A percentile compares a stretch with the other conserved stretches of the same genome.
These are phyloP conservation scores for Syngnathoides biaculeatus DNA, from an alignment of 2,113 vertebrate genomes.

Conservation along the genomic window DNA sequence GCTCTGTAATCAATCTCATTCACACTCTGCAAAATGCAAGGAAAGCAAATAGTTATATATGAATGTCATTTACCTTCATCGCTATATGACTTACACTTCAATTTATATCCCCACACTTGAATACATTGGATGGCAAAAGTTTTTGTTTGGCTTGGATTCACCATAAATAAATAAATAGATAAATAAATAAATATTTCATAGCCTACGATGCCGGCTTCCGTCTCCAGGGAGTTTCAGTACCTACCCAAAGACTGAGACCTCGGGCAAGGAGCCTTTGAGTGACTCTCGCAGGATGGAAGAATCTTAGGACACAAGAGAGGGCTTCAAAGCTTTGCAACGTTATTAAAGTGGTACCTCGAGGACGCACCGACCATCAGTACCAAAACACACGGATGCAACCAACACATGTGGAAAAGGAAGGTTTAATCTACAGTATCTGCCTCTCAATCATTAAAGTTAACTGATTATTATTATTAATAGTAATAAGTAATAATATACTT, in stretches of 20 bases:
- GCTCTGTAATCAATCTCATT: conserved; percentile 7
- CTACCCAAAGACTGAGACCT: conserved; percentile 31
- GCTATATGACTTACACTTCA: not conserved
- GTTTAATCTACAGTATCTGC: no score
- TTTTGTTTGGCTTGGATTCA: conserved; percentile 6
- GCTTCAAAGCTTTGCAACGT: conserved; percentile 56
- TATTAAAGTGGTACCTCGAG: conserved; percentile 47
- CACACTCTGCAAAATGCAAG: not conserved
- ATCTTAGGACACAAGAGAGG: conserved; percentile 28
- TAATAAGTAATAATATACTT: no score
- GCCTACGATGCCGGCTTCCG: conserved; percentile 15
- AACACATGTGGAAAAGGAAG: not conserved
- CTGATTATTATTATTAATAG: no score
- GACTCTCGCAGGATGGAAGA: conserved; percentile 39
- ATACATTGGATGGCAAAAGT: not conserved
- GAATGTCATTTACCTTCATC: not conserved
- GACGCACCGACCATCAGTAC: conserved; percentile 39
- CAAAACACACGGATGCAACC: conserved; percentile 19
- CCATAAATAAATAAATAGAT: conserved; percentile 25
- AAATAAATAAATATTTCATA: conserved; percentile 39
- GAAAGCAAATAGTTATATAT: not conserved
- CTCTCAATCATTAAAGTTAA: no score
- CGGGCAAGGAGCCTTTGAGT: conserved; percentile 47
- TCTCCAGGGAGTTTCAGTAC: conserved; percentile 29
- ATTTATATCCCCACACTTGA: not conserved